phyloP scores from a whole-genome alignment of 2,113 vertebrate species.

The Oryzias javanicus region DNA sequence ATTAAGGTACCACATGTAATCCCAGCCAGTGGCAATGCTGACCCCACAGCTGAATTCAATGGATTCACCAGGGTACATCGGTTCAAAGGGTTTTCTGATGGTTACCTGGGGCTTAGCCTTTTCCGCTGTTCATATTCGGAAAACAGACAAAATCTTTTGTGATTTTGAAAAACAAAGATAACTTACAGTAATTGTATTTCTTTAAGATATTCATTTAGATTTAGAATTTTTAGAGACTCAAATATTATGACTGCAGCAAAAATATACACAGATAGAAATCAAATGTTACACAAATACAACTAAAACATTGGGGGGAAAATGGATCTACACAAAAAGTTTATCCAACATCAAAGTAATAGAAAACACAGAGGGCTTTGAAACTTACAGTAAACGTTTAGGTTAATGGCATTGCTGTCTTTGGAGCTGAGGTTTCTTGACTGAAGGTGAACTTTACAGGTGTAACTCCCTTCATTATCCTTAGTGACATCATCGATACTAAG shows the following conservation, averaged over 20 bases:
- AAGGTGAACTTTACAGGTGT: slow-evolving; percentile 26
- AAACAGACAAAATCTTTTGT: background rate
- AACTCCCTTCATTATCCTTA: background rate
- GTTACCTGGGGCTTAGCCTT: background rate
- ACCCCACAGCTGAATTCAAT: background rate
- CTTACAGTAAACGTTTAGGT: slow-evolving; percentile 29
- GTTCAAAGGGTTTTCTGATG: background rate
- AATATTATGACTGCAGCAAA: too few relatives aligned
- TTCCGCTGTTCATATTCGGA: background rate
- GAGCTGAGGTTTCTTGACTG: background rate
- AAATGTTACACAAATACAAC: too few relatives aligned
- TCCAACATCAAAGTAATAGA: too few relatives aligned
- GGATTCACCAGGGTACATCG: slow-evolving; percentile 6
- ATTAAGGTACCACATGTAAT: slow-evolving; percentile 13
- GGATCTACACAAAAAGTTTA: too few relatives aligned
- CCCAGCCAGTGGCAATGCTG: background rate
- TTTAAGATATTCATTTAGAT: too few relatives aligned
- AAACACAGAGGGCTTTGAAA: background rate
- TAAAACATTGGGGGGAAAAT: too few relatives aligned
- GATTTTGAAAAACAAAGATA: too few relatives aligned
- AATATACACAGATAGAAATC: too few relatives aligned
- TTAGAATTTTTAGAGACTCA: too few relatives aligned
- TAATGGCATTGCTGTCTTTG: slow-evolving; percentile 7
- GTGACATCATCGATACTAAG: slow-evolving; percentile 4
- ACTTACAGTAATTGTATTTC: too few relatives aligned